Percentiles rank a stretch among this genome's conserved stretches.
phyloP scores from a whole-genome alignment of 2,113 vertebrate species.

The Platichthys flesus region DNA sequence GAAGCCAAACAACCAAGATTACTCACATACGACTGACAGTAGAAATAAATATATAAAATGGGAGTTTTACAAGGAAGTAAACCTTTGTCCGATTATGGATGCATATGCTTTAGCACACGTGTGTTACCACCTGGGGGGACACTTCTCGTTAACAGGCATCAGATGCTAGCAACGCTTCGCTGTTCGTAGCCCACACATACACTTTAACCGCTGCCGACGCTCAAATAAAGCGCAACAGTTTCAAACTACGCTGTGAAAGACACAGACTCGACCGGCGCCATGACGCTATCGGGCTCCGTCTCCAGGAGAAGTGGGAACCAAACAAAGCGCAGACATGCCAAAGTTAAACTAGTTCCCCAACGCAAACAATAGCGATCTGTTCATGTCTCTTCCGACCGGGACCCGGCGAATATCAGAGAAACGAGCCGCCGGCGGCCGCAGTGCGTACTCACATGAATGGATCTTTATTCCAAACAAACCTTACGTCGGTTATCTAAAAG shows the following conservation, averaged over 20 bases:
- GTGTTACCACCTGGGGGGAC: conserved; percentile 47
- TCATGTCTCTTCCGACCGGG: conserved; percentile 15
- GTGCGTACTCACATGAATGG: conserved; percentile 71
- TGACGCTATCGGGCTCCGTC: conserved; percentile 35
- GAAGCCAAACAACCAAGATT: fast-evolving
- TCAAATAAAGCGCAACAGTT: background rate
- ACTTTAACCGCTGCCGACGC: background rate
- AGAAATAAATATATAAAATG: fast-evolving
- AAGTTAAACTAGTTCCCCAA: conserved; percentile 75
- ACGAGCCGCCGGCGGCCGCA: background rate
- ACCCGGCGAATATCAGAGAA: background rate
- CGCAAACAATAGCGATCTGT: conserved; percentile 70
- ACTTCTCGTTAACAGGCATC: conserved; percentile 42
- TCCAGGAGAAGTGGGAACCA: conserved; percentile 43
- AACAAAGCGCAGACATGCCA: conserved; percentile 67
- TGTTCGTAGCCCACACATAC: background rate
- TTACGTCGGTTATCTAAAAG: conserved; percentile 15
- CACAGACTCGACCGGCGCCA: background rate
- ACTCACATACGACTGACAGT: fast-evolving
- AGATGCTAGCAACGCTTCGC: conserved; percentile 38
- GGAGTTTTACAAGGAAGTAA: background rate
- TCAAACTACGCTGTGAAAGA: background rate
- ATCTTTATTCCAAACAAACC: conserved; percentile 48
- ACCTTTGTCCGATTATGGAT: conserved; percentile 63
- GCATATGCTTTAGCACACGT: conserved; percentile 57